These are phyloP conservation scores for Prochilodus magdalenae DNA, from an alignment of 2,113 vertebrate species.

Conservation along the genomic window DNA sequence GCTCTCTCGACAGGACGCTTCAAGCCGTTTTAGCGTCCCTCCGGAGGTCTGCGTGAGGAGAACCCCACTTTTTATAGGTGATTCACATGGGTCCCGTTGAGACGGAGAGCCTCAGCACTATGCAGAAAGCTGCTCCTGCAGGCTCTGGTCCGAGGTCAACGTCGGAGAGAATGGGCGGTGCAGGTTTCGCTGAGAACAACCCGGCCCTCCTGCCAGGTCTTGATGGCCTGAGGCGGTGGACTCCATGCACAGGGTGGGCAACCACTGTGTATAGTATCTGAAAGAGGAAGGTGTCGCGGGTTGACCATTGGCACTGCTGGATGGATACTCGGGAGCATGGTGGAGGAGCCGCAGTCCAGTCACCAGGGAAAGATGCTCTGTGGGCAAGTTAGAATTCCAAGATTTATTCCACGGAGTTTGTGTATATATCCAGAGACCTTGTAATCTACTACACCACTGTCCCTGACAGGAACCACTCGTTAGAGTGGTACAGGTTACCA, in stretches of 20 bases:
- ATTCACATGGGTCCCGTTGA: constrained; percentile 65
- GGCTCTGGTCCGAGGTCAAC: constrained; percentile 75
- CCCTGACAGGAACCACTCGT: no score
- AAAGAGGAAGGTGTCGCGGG: constrained; percentile 80
- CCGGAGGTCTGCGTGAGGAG: constrained; percentile 67
- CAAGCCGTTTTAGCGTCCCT: constrained; percentile 76
- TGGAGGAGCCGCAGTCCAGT: constrained; percentile 77
- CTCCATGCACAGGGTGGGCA: constrained; percentile 84
- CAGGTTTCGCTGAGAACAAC: constrained; percentile 68
- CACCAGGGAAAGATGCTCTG: constrained; percentile 78
- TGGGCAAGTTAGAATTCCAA: constrained; percentile 77
- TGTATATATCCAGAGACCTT: no score
- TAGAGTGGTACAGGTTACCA: no score
- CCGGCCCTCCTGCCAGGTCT: constrained; percentile 79
- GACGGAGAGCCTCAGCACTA: constrained; percentile 59
- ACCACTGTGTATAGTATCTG: constrained; percentile 83
- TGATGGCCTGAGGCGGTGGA: constrained; percentile 75
- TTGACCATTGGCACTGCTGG: constrained; percentile 82
- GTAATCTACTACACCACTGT: no score
- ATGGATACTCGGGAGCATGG: constrained; percentile 82
- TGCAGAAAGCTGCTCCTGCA: constrained; percentile 79
- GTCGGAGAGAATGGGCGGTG: constrained; percentile 64
- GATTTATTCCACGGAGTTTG: background rate
- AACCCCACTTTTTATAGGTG: constrained; percentile 17
- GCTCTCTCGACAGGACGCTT: constrained; percentile 64